Base-by-base conservation (phyloP, 2,797 vertebrate genomes). In the Prionace glauca region DNA sequence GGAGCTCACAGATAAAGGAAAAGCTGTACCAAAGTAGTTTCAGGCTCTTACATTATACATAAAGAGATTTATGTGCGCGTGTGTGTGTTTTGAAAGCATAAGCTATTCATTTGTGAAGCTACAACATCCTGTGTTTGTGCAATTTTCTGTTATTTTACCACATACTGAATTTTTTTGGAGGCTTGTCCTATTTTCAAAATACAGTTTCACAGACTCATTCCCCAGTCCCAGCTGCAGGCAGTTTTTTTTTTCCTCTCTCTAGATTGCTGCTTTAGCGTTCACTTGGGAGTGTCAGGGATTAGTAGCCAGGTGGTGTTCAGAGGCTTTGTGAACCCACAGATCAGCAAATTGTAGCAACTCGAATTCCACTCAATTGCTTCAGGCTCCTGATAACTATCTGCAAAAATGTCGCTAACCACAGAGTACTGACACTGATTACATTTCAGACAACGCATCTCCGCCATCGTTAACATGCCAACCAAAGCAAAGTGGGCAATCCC, bases 331-430 rank as follows among this genome's bases (percentile, higher is more conserved):
- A 72, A 95, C 93, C 26, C 93, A 77, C 29, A 60, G 71, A 95
- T 95, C 93, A 95, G 93, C 92, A 94, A 71, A 94, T 69, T 72
- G 92, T 69, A 94, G 92, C 45, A 77, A 77, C 93, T 74, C 56
- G 71, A 77, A 95, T 95, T 77, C 69, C 93, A 95, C 93, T 50
- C 29, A 71, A 95, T 29, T 77, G 93, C 71, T 56, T 77, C 72
- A n/a, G 93, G 41, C 93, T 77, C 71, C 24, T 32, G 93, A 50
- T 95, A 95, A 95, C 71, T 56, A 74, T 95, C 71, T 56, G 41
- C 69, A 36, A 77, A 77, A 77, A 74, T 32, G 14, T 10, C 56
- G 45, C 32, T 60, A 95, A 29, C 71, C 93, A 32, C 41, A n/a
- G 11, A 77, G 67, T 45, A 32, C 45, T 77, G 93, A 95, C 71